phyloP scores from a whole-genome alignment of 2,797 vertebrate species.

The Alouatta caraya region DNA sequence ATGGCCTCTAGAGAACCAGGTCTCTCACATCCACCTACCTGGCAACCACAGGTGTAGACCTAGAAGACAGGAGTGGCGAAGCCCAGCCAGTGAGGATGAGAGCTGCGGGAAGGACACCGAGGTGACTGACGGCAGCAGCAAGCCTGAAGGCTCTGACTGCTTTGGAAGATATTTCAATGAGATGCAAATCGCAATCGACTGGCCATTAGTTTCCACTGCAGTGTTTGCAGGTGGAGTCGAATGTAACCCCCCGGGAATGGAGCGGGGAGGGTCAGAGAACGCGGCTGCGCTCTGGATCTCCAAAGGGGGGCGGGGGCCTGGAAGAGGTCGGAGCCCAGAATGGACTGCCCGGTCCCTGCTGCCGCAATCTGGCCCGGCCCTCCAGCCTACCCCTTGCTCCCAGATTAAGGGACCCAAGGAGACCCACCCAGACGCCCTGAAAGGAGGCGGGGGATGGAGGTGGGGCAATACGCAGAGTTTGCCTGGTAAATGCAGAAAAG shows the following conservation, averaged over 20 bases:
- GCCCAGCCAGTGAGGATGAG: not conserved
- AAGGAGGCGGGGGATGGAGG: not conserved
- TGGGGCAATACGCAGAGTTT: not conserved
- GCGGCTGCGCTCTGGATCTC: conserved; percentile 54
- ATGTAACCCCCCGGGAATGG: not conserved
- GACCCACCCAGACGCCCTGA: conserved; percentile 28
- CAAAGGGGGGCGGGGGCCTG: not conserved
- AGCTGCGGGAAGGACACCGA: conserved; percentile 15
- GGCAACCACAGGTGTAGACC: conserved; percentile 58
- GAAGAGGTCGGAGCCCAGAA: not conserved
- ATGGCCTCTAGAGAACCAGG: conserved; percentile 22
- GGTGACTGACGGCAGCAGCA: conserved; percentile 22
- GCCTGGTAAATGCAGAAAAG: not conserved
- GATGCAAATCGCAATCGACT: conserved; percentile 36
- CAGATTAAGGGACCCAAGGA: not conserved
- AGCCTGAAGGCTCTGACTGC: not conserved
- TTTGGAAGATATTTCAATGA: conserved; percentile 27
- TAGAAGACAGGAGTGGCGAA: conserved; percentile 49
- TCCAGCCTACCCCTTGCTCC: not conserved
- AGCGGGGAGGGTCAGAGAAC: conserved; percentile 49
- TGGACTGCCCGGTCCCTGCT: not conserved
- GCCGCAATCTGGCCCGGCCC: not conserved
- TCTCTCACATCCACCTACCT: conserved; percentile 59
- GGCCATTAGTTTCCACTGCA: conserved; percentile 62
- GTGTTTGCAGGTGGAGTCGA: conserved; percentile 63